A percentile compares a stretch with the other conserved stretches of the same genome.
Evolutionary conservation across 2,113 vertebrate species (phyloP).

Genomic region (Opisthocomus hoazin): DNA sequence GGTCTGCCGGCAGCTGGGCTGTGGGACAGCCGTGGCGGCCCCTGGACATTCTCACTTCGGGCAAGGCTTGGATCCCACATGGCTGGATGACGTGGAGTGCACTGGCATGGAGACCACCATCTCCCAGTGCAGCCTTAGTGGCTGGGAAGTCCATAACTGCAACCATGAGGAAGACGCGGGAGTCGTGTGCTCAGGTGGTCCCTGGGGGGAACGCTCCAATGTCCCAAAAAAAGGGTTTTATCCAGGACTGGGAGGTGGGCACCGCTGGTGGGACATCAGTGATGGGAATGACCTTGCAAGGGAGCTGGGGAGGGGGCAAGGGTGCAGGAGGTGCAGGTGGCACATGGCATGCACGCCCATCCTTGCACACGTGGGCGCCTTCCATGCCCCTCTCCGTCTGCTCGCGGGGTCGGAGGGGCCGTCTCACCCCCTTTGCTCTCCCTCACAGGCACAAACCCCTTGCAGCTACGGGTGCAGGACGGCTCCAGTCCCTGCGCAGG

Average conservation of each 20-base stretch:
- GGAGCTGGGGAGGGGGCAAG: too few species aligned
- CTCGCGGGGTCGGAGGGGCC: too few species aligned
- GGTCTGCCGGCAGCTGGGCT: conserved; percentile 58
- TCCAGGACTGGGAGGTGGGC: too few species aligned
- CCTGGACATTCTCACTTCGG: background rate
- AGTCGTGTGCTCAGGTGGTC: conserved; percentile 64
- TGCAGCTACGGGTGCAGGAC: background rate
- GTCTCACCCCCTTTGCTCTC: background rate
- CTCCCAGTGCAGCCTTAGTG: conserved; percentile 12
- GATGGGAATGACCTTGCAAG: background rate
- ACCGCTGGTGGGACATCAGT: background rate
- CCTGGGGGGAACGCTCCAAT: fast-evolving
- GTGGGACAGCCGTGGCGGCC: background rate
- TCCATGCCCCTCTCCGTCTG: background rate
- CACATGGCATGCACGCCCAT: fast-evolving
- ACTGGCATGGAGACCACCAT: conserved; percentile 42
- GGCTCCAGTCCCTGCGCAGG: background rate
- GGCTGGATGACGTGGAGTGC: conserved; percentile 63
- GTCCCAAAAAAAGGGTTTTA: background rate
- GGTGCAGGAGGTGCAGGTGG: background rate
- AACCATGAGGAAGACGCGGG: conserved; percentile 50
- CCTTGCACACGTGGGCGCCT: fast-evolving
- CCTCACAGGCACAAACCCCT: background rate
- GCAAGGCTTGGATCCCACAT: conserved; percentile 37
- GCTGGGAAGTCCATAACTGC: conserved; percentile 62